These are phyloP conservation scores for Akabosia matsudoensis DNA, from an alignment of 1,140 invertebrate species.

Conservation along the genomic window DNA sequence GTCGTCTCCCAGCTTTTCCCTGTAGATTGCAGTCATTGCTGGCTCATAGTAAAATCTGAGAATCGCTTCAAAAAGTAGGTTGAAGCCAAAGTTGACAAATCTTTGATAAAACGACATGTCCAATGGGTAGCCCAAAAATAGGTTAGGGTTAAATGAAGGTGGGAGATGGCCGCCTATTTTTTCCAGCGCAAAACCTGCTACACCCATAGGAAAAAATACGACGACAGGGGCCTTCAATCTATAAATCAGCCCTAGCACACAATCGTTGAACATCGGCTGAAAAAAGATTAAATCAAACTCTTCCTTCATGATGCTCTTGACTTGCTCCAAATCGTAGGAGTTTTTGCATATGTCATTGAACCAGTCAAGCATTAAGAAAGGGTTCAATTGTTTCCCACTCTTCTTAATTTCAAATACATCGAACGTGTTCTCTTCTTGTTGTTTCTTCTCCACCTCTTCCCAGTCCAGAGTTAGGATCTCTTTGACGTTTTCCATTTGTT, in stretches of 20 bases:
- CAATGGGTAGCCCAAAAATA: slow-evolving; percentile 47
- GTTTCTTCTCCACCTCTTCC: neutral
- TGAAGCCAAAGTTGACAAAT: slow-evolving; percentile 36
- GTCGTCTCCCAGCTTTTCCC: slow-evolving; percentile 24
- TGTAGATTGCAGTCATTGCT: slow-evolving; percentile 13
- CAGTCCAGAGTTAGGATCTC: slow-evolving; percentile 27
- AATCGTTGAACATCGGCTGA: slow-evolving; percentile 54
- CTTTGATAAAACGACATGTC: slow-evolving; percentile 52
- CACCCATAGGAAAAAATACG: slow-evolving; percentile 49
- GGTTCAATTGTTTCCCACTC: neutral
- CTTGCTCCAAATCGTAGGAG: slow-evolving; percentile 21
- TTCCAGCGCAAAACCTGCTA: slow-evolving; percentile 9
- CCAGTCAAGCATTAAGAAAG: slow-evolving; percentile 9
- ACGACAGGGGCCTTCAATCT: slow-evolving; percentile 52
- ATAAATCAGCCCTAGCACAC: slow-evolving; percentile 54
- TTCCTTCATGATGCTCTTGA: slow-evolving; percentile 44
- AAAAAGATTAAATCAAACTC: slow-evolving; percentile 55
- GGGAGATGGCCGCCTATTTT: slow-evolving; percentile 17
- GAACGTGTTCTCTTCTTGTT: neutral
- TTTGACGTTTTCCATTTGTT: slow-evolving; percentile 23
- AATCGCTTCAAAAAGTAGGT: neutral
- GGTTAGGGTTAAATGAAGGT: slow-evolving; percentile 3
- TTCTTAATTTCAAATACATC: slow-evolving; percentile 19
- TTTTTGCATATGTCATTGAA: slow-evolving; percentile 9
- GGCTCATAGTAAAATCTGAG: slow-evolving; percentile 21